phyloP scores from a whole-genome alignment of 2,888 invertebrate genomes.

The Amorpha juglandis region DNA sequence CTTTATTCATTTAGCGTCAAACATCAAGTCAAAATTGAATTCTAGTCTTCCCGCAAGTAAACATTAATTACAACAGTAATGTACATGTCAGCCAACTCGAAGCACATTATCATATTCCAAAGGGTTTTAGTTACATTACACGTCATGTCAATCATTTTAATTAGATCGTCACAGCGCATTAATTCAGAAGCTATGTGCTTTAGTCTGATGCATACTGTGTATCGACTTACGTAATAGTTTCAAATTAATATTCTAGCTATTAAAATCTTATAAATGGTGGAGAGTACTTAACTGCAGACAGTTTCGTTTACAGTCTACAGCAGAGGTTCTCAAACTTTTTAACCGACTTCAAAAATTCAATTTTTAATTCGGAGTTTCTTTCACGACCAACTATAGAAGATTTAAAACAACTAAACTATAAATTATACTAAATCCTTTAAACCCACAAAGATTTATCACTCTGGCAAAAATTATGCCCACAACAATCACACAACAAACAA shows the following conservation, averaged over 20 bases:
- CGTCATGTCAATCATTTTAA: conserved; percentile 18
- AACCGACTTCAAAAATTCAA: too few species aligned
- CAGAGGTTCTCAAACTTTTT: too few species aligned
- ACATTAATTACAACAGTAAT: conserved; percentile 16
- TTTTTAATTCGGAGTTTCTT: too few species aligned
- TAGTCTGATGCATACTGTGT: too few species aligned
- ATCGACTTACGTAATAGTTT: background rate
- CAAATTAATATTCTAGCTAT: background rate
- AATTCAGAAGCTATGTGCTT: background rate
- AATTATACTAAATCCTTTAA: too few species aligned
- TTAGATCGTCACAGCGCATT: conserved; percentile 20
- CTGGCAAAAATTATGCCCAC: conserved; percentile 5
- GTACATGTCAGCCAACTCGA: background rate
- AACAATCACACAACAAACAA: conserved; percentile 13
- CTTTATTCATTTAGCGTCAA: background rate
- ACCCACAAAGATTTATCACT: background rate
- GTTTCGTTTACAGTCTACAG: too few species aligned
- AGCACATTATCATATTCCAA: conserved; percentile 15
- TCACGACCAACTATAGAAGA: too few species aligned
- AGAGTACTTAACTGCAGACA: too few species aligned
- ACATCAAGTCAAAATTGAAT: background rate
- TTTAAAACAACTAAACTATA: too few species aligned
- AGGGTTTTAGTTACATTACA: conserved; percentile 15
- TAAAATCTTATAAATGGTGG: too few species aligned
- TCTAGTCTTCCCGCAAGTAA: background rate